phyloP scores from a whole-genome alignment of 2,888 invertebrate genomes.

The Lysandra coridon region DNA sequence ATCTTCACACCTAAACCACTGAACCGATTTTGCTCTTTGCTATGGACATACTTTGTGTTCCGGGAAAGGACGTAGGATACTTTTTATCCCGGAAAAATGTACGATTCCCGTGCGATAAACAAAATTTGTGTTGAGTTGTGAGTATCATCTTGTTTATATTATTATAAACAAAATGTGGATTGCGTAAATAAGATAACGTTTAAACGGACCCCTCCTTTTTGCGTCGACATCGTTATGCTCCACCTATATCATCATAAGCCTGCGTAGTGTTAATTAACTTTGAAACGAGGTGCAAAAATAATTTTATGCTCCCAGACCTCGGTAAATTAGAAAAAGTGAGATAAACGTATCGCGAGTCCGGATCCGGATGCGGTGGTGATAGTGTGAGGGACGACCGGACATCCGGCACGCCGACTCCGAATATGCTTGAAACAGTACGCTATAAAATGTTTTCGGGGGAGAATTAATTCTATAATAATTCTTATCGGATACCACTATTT shows the following conservation, averaged over 20 bases:
- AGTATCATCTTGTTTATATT: too few species aligned
- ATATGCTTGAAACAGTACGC: background rate
- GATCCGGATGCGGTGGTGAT: background rate
- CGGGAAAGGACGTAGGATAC: too few species aligned
- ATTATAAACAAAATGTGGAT: too few species aligned
- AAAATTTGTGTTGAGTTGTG: too few species aligned
- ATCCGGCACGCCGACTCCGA: background rate
- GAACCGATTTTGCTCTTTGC: too few species aligned
- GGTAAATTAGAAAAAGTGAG: conserved; percentile 11
- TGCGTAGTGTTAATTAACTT: background rate
- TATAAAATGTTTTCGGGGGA: background rate
- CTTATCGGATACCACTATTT: background rate
- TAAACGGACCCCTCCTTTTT: background rate
- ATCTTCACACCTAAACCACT: too few species aligned
- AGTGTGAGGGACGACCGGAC: conserved; percentile 15
- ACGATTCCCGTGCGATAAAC: too few species aligned
- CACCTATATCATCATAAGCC: too few species aligned
- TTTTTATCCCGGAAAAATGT: too few species aligned
- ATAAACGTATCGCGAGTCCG: background rate
- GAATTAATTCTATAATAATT: background rate
- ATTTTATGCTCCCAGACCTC: background rate
- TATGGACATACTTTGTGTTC: too few species aligned
- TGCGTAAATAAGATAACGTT: too few species aligned
- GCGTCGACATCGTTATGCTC: background rate
- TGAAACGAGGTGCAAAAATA: background rate